Evolutionary conservation across 2,888 invertebrate species (phyloP).

Genomic region (Scrobipalpa atriplicella): DNA sequence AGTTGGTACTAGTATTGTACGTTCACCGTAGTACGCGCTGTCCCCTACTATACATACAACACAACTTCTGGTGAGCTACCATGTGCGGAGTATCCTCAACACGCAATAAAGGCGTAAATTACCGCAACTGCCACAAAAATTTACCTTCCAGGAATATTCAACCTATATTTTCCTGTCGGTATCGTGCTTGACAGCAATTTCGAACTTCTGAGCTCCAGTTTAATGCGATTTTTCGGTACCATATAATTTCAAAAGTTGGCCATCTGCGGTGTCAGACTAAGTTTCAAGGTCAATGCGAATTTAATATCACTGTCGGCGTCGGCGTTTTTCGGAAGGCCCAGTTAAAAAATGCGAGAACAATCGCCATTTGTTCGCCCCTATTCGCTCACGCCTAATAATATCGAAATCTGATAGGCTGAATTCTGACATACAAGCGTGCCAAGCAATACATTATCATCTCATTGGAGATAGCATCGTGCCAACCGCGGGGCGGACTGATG

Average conservation of each 20-base stretch:
- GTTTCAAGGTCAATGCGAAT: conserved; percentile 50
- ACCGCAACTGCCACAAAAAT: conserved; percentile 40
- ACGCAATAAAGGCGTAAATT: conserved; percentile 38
- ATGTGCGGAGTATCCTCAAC: conserved; percentile 37
- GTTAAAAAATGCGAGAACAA: conserved; percentile 46
- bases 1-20: conserved; percentile 46
- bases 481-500: conserved; percentile 53
- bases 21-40: conserved; percentile 45
- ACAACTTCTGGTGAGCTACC: conserved; percentile 49
- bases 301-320: conserved; percentile 44
- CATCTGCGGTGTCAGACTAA: conserved; percentile 43
- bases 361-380: conserved; percentile 33
- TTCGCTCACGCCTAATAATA: conserved; percentile 55
- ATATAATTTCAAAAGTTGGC: conserved; percentile 3
- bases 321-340: conserved; percentile 46
- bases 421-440: conserved; percentile 63
- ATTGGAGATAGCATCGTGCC: conserved; percentile 67
- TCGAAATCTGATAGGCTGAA: conserved; percentile 64
- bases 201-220: background rate
- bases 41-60: conserved; percentile 25
- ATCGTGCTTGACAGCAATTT: conserved; percentile 24
- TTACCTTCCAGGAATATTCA: conserved; percentile 41
- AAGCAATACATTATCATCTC: conserved; percentile 78
- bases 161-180: conserved; percentile 33
- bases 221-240: background rate